phyloP scores from a whole-genome alignment of 2,113 vertebrate genomes.

The Ceyx melanurus region DNA sequence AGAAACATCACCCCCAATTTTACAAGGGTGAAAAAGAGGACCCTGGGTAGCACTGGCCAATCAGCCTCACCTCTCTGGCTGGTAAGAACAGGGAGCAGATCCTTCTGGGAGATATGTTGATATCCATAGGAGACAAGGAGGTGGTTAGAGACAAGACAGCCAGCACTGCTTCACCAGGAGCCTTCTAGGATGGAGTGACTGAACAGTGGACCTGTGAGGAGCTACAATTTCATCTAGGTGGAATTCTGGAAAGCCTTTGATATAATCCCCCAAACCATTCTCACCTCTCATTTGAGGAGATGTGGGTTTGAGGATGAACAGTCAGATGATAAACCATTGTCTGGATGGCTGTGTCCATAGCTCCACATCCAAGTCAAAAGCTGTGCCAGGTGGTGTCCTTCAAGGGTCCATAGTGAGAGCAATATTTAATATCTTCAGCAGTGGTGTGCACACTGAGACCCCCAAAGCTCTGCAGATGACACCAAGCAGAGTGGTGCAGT shows the following conservation, averaged over 20 bases:
- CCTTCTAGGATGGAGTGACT: neutral
- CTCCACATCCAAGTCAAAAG: neutral
- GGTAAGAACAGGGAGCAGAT: neutral
- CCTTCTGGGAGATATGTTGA: neutral
- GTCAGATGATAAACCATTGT: neutral
- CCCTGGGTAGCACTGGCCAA: too few relatives aligned
- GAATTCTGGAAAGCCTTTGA: neutral
- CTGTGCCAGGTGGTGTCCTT: neutral
- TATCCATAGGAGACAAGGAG: neutral
- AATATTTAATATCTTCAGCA: neutral
- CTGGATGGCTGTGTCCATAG: too few relatives aligned
- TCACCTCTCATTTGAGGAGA: neutral
- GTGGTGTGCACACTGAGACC: neutral
- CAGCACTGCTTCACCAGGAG: neutral
- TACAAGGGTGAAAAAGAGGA: neutral
- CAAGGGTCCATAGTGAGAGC: neutral
- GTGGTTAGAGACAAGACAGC: neutral
- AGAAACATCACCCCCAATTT: neutral
- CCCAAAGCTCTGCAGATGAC: neutral
- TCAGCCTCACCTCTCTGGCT: neutral
- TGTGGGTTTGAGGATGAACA: neutral
- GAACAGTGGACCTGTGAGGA: neutral
- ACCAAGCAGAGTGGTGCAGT: neutral
- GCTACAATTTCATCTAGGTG: neutral
- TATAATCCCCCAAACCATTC: neutral